Conservation (phyloP, 2,797 vertebrate species). For the Tokudaia muenninki region DNA sequence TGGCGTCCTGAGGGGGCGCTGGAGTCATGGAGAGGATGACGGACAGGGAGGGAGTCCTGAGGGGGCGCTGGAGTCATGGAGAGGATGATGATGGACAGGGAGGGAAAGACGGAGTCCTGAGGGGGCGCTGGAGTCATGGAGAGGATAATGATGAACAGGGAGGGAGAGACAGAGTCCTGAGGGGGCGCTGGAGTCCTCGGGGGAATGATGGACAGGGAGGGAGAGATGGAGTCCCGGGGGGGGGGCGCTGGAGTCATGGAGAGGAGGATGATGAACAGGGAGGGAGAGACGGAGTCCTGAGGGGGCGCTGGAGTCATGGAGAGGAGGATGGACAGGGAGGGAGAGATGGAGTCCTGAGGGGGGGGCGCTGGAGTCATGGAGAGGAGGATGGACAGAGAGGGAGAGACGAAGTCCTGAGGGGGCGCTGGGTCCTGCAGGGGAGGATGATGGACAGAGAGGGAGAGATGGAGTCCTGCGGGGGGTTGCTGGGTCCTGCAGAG, state of each 20-base stretch:
- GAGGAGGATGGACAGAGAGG: not conserved
- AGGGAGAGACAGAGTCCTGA: not conserved
- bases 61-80: not conserved
- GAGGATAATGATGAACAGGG: not conserved
- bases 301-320: not conserved
- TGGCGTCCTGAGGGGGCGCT: not conserved
- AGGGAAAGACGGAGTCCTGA: not conserved
- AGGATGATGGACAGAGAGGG: not conserved
- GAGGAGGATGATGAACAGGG: not conserved
- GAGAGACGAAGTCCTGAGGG: not conserved
- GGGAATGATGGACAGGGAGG: no score
- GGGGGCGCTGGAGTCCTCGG: not conserved
- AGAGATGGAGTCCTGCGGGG: no score
- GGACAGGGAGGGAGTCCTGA: no score
- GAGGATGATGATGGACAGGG: accelerated
- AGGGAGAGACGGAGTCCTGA: no score
- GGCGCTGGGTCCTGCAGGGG: not conserved
- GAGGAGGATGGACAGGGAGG: not conserved
- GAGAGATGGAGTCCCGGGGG: no score
- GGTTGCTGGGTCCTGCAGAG: no score
- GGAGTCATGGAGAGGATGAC: accelerated
- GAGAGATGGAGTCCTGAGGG: no score
- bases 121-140: not conserved
- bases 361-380: not conserved
- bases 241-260: not conserved